Base-by-base conservation (phyloP, 92 coral and sea anemone species). In the Zoanthus sansibaricus region DNA sequence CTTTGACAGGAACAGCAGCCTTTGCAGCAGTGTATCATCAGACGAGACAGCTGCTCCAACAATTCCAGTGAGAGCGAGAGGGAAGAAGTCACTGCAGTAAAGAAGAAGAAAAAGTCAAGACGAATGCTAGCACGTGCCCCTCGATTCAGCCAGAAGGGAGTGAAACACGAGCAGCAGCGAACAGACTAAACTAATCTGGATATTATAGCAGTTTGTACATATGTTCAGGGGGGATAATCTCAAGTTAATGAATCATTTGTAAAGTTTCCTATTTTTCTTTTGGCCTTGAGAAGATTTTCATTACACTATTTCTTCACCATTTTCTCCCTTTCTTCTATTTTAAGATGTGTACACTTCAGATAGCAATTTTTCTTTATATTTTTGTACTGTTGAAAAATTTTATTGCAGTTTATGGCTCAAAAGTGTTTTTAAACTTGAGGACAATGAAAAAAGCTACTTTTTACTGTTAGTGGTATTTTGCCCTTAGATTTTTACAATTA, bases 61-160 rank as follows among this genome's bases (percentile, higher is more conserved):
- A 49, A 62, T 62, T 62, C 69, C 69, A 62, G 69, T 62, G 69
- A 62, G 69, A 62, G 69, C 30, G 69, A 62, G 30, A 17, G 69
- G 5, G 69, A 62, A 62, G 69, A 62, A n/a, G 25, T 62, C 31
- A 5, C 69, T 62, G 6, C 30, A 18, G 69, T 62, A 9, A 62
- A 62, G 30, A 62, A n/a, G 9, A 62, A 62, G 30, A 62, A 62
- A n/a, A 62, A n/a, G 69, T 62, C 69, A 1, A 62, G 25, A 62
- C 69, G 69, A 20, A 62, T 62, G 69, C 69, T 62, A 1, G 25
- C 69, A n/a, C 69, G 69, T 4, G 69, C 69, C 5, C 69, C 69
- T n/a, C 69, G 69, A 8, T 62, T 62, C 31, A 62, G n/a, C 30
- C 20, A 62, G 30, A 62, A 62, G 10, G 32, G 69, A 9, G 25